These are phyloP conservation scores for Drosophila mulleri DNA, from an alignment of 2,888 invertebrate genomes.

Conservation along the genomic window DNA sequence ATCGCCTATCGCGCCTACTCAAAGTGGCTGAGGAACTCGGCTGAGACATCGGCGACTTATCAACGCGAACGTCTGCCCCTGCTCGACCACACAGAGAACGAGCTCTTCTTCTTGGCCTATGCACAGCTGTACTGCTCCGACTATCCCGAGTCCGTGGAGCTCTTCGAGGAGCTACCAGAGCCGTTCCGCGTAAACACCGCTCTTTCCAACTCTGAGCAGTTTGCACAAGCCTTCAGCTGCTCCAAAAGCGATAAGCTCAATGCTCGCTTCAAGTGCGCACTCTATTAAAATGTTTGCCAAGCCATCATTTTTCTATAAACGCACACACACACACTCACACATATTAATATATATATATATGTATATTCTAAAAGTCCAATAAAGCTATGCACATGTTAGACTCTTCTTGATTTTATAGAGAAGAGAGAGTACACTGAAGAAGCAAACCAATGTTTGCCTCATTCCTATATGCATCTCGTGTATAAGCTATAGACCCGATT, in stretches of 20 bases:
- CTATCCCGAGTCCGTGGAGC: slow-evolving; percentile 66
- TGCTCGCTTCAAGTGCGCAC: slow-evolving; percentile 77
- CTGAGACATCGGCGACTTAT: slow-evolving; percentile 59
- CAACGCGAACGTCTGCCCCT: slow-evolving; percentile 75
- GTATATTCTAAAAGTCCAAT: slow-evolving; percentile 28
- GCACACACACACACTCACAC: not conserved
- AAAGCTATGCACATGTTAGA: slow-evolving; percentile 38
- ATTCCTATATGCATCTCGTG: too few species aligned
- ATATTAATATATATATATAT: not conserved
- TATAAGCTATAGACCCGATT: not conserved
- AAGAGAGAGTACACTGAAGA: not conserved
- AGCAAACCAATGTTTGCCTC: too few species aligned
- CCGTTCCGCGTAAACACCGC: slow-evolving; percentile 77
- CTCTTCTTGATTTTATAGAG: not conserved
- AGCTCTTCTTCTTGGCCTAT: slow-evolving; percentile 81
- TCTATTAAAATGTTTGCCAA: slow-evolving; percentile 59
- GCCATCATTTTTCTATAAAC: slow-evolving; percentile 5
- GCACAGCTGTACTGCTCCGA: slow-evolving; percentile 82
- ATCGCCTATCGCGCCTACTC: slow-evolving; percentile 82
- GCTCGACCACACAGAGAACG: slow-evolving; percentile 71
- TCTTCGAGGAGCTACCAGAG: slow-evolving; percentile 74
- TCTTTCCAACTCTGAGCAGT: slow-evolving; percentile 78
- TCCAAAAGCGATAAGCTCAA: slow-evolving; percentile 73
- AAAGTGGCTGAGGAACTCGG: slow-evolving; percentile 78
- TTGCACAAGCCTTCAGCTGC: slow-evolving; percentile 75